phyloP scores from a whole-genome alignment of 2,888 invertebrate genomes.

The Volucella inflata region DNA sequence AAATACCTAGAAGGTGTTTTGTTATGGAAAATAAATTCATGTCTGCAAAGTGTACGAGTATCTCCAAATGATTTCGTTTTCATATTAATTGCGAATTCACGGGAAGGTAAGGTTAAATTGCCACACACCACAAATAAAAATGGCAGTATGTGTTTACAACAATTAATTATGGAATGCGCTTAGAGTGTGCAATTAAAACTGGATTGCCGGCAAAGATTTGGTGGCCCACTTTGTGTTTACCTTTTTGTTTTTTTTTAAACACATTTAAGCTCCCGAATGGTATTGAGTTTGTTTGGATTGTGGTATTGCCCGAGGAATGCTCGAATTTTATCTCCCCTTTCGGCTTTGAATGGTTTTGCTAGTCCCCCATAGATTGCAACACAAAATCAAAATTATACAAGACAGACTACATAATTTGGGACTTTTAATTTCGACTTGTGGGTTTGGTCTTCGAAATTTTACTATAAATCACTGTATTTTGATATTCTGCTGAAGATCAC shows the following conservation, averaged over 20 bases:
- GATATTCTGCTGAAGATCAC: too few relatives aligned
- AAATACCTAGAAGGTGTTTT: slow-evolving; percentile 6
- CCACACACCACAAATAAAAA: too few relatives aligned
- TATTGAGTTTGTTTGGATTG: not conserved
- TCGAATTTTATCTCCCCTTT: too few relatives aligned
- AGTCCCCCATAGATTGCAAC: too few relatives aligned
- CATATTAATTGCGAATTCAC: slow-evolving; percentile 35
- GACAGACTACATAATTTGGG: too few relatives aligned
- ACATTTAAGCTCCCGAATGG: not conserved
- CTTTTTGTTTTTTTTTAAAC: not conserved
- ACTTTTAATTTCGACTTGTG: too few relatives aligned
- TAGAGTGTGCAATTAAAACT: not conserved
- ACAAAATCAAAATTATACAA: too few relatives aligned
- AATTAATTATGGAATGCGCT: slow-evolving; percentile 16
- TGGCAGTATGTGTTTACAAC: not conserved
- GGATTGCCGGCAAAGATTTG: slow-evolving; percentile 1
- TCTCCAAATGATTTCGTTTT: not conserved
- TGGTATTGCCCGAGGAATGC: too few relatives aligned
- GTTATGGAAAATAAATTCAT: slow-evolving; percentile 5
- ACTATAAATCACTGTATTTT: too few relatives aligned
- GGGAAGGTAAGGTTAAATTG: slow-evolving; percentile 10
- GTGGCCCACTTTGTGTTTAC: slow-evolving; percentile 8
- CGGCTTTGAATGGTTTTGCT: too few relatives aligned
- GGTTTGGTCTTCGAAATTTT: too few relatives aligned
- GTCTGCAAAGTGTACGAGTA: not conserved